phyloP scores from a whole-genome alignment of 2,797 vertebrate species.

The Sebastes steindachneri region DNA sequence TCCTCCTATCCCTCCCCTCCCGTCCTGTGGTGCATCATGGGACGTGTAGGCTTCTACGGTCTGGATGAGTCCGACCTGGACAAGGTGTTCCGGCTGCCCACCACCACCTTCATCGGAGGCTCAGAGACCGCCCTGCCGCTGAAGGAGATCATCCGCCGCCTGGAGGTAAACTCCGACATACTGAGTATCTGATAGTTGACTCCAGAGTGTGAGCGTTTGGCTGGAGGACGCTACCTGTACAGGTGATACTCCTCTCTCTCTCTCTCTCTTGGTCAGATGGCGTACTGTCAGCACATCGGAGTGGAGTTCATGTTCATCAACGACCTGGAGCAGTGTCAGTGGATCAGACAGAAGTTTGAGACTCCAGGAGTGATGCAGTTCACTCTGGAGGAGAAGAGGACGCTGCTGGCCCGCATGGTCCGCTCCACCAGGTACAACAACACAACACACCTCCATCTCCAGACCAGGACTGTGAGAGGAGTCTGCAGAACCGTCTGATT shows the following conservation, averaged over 20 bases:
- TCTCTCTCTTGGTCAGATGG: conserved; percentile 66
- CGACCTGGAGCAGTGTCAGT: conserved; percentile 95
- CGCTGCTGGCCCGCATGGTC: conserved; percentile 89
- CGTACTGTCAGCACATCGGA: conserved; percentile 93
- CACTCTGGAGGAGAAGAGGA: conserved; percentile 90
- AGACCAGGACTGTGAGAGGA: background rate
- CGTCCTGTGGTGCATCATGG: conserved; percentile 64
- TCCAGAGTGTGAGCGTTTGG: too few species aligned
- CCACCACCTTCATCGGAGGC: conserved; percentile 96
- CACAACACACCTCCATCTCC: background rate
- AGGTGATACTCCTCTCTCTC: background rate
- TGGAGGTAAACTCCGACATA: conserved; percentile 85
- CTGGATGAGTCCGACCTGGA: conserved; percentile 93
- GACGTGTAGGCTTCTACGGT: conserved; percentile 91
- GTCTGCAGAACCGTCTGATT: background rate
- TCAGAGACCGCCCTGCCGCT: conserved; percentile 90
- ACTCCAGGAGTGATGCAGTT: conserved; percentile 92
- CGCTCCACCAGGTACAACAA: conserved; percentile 87
- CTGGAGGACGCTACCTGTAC: background rate
- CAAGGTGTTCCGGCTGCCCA: conserved; percentile 95
- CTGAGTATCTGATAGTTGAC: too few species aligned
- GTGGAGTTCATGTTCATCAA: conserved; percentile 98
- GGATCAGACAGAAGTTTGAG: conserved; percentile 94
- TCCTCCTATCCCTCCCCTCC: background rate
- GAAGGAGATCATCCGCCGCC: conserved; percentile 93